Evolutionary conservation across 2,888 invertebrate genomes (phyloP), one percentile per base, ranked within the genome.

Genomic region (Epirrita christyi): DNA sequence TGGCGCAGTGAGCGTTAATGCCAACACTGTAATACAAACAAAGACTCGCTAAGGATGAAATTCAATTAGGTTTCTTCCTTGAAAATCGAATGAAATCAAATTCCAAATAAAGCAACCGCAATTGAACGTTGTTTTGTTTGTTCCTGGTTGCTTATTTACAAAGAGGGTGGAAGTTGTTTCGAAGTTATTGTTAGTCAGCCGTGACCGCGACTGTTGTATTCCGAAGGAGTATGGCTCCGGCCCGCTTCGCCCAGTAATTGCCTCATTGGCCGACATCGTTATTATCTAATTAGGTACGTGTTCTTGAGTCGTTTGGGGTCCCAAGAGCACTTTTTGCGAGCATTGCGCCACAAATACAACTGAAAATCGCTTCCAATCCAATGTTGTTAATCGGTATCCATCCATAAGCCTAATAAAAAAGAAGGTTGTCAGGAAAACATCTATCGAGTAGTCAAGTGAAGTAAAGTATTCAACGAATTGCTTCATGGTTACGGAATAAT

Each of bases 171-270:
- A 54, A 59, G 54, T 54, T 59, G 55, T 62, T 68, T 75, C 67
- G 66, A 76, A 78, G 75, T 81, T 82, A 80, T 78, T 79, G 79
- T 78, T 76, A 67, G 71, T 69, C 56, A 52, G 58, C 59, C 45
- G 55, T 55, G 55, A 66, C 66, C 62, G 57, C 61, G 43, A 44
- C 43, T 45, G 41, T 15, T 45, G 42, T 38, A 53, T 62, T 54
- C 59, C 40, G 55, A 21, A 59, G 49, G 41, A 63, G 48, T 43
- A 49, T n/a, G 54, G 55, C 46, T 55, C 52, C 59, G 64, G 65
- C 60, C 61, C 67, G 63, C 56, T 70, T 65, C 64, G 52, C 61
- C 67, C 67, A 53, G 64, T 78, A 77, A 80, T 78, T 79, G 75
- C 72, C 74, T 72, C 70, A 73, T 74, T 72, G 73, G 68, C 67